phyloP scores from a whole-genome alignment of 2,797 vertebrate species.

The Lepidocolaptes lacrymiger region DNA sequence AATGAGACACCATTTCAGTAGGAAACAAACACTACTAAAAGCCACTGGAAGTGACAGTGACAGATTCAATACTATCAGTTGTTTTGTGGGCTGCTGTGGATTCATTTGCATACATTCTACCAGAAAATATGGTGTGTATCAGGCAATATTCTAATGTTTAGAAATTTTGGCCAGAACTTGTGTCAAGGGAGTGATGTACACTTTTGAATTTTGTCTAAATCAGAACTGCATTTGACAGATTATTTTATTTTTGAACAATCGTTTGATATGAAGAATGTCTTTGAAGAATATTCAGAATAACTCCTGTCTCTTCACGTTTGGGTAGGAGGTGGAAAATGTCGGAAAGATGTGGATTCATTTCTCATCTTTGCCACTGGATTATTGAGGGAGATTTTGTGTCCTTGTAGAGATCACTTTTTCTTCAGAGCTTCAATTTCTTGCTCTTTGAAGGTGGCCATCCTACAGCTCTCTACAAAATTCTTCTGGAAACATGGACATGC shows the following conservation, averaged over 20 bases:
- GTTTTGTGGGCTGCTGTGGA: not conserved
- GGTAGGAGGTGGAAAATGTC: not conserved
- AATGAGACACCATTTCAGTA: not conserved
- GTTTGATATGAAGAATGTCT: not conserved
- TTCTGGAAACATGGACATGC: not conserved
- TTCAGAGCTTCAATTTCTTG: not conserved
- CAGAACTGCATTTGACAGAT: not conserved
- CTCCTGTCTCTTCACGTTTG: not conserved
- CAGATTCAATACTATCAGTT: not conserved
- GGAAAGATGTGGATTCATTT: not conserved
- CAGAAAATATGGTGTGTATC: not conserved
- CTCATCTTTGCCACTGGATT: not conserved
- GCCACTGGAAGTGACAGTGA: not conserved
- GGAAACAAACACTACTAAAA: not conserved
- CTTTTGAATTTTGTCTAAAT: not conserved
- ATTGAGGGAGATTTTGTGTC: not conserved
- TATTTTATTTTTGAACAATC: not conserved
- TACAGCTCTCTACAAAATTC: not conserved
- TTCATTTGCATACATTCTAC: not conserved
- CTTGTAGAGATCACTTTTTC: not conserved
- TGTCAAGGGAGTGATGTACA: not conserved
- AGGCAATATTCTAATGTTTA: not conserved
- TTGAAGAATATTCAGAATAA: not conserved
- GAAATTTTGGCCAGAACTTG: not conserved
- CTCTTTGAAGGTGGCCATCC: not conserved